Base-by-base conservation (phyloP, 1,140 invertebrate genomes). In the Asbolus verrucosus region DNA sequence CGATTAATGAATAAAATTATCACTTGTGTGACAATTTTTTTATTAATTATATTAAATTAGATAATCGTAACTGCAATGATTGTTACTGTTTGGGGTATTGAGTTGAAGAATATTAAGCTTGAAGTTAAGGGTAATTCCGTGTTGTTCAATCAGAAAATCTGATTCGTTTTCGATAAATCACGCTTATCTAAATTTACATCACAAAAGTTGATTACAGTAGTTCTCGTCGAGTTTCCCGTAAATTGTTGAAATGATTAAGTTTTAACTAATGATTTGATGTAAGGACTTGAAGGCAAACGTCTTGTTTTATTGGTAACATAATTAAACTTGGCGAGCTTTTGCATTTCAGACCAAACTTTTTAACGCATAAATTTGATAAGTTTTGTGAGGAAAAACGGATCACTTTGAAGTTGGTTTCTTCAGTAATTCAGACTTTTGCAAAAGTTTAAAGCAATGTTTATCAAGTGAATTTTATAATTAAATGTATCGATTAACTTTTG, bases 301-400 rank as follows among this genome's bases (percentile, higher is more conserved):
- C 24, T 27, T 54, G 46, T 54, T 54, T 54, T 24, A 54, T 27
- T 54, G 19, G 8, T 54, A 54, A 54, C 46, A 54, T 54, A 54
- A 54, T 54, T 54, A 54, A 54, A 27, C 19, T 54, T 27, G n/a
- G 46, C 2, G 21, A 54, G 46, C 46, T 54, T 54, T 54, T 54
- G 21, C 46, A 24, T 54, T 54, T 16, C 21, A 54, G 14, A 54
- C 21, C 27, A n/a, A 24, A 27, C 18, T 54, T 54, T 54, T 54
- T 54, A 13, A 30, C 46, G 46, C 46, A 54, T 54, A 54, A 54
- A 54, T 54, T 54, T 54, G 46, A 54, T 30, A 54, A 54, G 19
- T 54, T 54, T 54, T 27, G 27, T n/a, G 18, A 54, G 46, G 14
- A 19, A 54, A 54, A 54, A 27, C 46, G 21, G 46, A 27, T 54